Conservation (phyloP, 1,140 invertebrate species). For the Colletes latitarsis region DNA sequence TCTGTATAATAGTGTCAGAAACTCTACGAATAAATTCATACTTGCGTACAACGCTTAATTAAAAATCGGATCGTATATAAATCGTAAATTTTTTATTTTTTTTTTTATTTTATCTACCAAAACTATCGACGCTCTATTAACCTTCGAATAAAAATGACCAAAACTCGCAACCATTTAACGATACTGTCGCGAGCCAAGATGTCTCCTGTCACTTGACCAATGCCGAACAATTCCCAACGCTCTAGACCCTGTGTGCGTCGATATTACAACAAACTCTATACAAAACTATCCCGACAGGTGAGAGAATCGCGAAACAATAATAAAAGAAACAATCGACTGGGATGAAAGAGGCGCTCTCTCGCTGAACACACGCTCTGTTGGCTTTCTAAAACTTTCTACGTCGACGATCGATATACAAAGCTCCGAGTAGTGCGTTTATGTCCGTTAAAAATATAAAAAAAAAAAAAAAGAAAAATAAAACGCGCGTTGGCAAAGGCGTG, state of each 20-base stretch:
- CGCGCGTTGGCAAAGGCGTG: too few relatives aligned
- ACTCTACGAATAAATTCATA: too few relatives aligned
- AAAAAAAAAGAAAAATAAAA: too few relatives aligned
- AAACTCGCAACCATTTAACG: background rate
- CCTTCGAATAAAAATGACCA: background rate
- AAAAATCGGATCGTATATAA: background rate
- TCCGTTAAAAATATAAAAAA: slow-evolving; percentile 31
- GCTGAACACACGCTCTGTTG: too few relatives aligned
- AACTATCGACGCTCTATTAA: background rate
- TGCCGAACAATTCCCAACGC: background rate
- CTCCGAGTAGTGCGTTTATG: background rate
- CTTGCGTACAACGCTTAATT: background rate
- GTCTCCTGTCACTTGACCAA: background rate
- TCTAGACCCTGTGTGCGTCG: too few relatives aligned
- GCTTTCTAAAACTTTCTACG: background rate
- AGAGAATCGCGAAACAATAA: background rate
- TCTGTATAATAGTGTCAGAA: too few relatives aligned
- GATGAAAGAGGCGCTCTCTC: background rate
- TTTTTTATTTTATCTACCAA: too few relatives aligned
- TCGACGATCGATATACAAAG: background rate
- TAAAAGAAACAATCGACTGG: background rate
- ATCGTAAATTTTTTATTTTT: background rate
- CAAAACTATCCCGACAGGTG: background rate
- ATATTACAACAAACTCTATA: too few relatives aligned
- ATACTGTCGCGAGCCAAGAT: background rate